These are phyloP conservation scores for Callipepla squamata DNA, from an alignment of 2,113 vertebrate species.

Conservation along the genomic window DNA sequence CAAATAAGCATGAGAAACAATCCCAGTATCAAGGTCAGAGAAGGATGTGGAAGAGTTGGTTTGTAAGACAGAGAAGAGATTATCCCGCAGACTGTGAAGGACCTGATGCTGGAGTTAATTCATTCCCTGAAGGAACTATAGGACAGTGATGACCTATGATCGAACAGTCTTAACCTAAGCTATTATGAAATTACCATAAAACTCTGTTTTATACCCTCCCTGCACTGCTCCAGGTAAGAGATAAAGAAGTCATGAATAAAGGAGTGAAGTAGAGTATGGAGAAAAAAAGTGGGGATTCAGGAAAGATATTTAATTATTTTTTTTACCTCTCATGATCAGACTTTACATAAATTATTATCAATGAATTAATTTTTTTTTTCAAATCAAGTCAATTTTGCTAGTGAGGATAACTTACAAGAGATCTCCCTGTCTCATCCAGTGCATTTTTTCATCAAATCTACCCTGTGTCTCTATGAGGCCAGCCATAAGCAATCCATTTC, in stretches of 20 bases:
- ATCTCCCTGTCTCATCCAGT: neutral
- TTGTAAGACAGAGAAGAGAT: neutral
- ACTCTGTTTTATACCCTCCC: neutral
- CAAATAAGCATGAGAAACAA: neutral
- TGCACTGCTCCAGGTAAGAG: neutral
- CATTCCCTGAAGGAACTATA: neutral
- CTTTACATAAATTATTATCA: neutral
- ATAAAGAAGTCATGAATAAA: neutral
- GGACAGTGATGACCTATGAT: neutral
- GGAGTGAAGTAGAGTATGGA: neutral
- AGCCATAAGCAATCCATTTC: neutral
- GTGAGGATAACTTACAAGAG: neutral
- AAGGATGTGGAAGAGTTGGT: neutral
- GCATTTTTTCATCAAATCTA: neutral
- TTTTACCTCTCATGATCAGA: neutral
- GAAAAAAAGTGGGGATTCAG: accelerated
- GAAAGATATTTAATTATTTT: neutral
- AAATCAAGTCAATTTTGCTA: neutral
- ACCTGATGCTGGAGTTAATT: neutral
- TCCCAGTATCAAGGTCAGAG: neutral
- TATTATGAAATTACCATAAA: neutral
- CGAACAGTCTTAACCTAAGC: neutral
- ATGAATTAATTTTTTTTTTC: neutral
- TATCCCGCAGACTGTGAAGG: neutral
- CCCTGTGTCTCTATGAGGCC: neutral